phyloP scores from a whole-genome alignment of 1,140 invertebrate genomes.

The Acromyrmex heyeri region DNA sequence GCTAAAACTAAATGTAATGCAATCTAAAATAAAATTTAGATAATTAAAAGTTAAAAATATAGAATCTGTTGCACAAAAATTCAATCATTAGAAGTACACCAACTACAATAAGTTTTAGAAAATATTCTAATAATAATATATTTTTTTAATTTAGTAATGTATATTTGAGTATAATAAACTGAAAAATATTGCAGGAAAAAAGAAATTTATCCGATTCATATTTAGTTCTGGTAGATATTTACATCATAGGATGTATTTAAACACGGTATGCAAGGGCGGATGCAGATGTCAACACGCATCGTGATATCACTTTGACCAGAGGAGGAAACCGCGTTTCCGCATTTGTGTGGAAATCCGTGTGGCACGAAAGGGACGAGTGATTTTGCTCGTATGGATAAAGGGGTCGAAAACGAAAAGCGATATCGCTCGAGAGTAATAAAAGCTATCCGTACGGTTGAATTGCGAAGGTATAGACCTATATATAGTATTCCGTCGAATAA shows the following conservation, averaged over 20 bases:
- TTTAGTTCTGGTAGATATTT: constrained; percentile 40
- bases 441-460: constrained; percentile 1
- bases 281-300: constrained; percentile 43
- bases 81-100: not conserved
- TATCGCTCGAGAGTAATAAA: constrained; percentile 41
- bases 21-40: not conserved
- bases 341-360: constrained; percentile 28
- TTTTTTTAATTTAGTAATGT: not conserved
- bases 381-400: constrained; percentile 17
- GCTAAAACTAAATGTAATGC: not conserved
- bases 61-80: constrained; percentile 5
- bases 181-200: not conserved
- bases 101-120: not conserved
- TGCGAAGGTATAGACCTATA: not conserved
- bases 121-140: not conserved
- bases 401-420: not conserved
- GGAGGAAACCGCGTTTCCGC: constrained; percentile 66
- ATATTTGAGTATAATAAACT: not conserved
- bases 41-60: constrained; percentile 7
- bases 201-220: constrained; percentile 8
- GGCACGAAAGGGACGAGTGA: not conserved
- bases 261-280: constrained; percentile 31
- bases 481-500: not conserved
- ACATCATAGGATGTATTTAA: constrained; percentile 38
- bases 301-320: constrained; percentile 52